Evolutionary conservation across 2,888 invertebrate species (phyloP).

Genomic region (Melipona bicolor): DNA sequence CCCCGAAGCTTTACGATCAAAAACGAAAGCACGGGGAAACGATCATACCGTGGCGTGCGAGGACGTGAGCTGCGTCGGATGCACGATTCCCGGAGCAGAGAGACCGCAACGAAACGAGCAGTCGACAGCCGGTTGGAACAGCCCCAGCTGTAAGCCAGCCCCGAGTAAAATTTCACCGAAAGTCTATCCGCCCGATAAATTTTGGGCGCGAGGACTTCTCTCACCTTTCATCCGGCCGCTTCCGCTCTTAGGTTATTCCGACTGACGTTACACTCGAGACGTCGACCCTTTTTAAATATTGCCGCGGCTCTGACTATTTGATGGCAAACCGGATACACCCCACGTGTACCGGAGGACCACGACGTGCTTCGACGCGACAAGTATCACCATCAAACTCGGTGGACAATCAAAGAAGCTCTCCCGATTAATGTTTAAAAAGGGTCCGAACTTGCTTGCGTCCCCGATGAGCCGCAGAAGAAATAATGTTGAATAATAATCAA

Average conservation of each 20-base stretch:
- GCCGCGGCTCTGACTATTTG: conserved; percentile 76
- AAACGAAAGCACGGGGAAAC: conserved; percentile 5
- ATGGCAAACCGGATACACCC: conserved; percentile 50
- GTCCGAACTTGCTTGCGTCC: background rate
- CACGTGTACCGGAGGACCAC: background rate
- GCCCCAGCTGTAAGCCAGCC: background rate
- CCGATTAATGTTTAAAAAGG: conserved; percentile 60
- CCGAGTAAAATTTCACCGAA: conserved; percentile 20
- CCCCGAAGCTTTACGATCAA: conserved; percentile 23
- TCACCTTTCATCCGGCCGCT: conserved; percentile 12
- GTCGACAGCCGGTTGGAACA: background rate
- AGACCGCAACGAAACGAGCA: conserved; percentile 17
- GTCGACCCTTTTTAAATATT: conserved; percentile 78
- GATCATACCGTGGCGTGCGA: background rate
- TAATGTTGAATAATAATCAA: too few relatives aligned
- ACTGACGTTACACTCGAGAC: conserved; percentile 80
- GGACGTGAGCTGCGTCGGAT: background rate
- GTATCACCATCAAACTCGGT: conserved; percentile 35
- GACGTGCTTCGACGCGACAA: conserved; percentile 29
- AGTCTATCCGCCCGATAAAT: conserved; percentile 60
- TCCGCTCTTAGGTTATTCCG: conserved; percentile 77
- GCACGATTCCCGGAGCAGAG: background rate
- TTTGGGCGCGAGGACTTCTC: conserved; percentile 22
- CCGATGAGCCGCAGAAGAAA: too few relatives aligned
- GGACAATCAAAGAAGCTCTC: conserved; percentile 67